These are phyloP conservation scores for Acanthopleura granulata DNA, from an alignment of 2,888 invertebrate genomes.

Conservation along the genomic window DNA sequence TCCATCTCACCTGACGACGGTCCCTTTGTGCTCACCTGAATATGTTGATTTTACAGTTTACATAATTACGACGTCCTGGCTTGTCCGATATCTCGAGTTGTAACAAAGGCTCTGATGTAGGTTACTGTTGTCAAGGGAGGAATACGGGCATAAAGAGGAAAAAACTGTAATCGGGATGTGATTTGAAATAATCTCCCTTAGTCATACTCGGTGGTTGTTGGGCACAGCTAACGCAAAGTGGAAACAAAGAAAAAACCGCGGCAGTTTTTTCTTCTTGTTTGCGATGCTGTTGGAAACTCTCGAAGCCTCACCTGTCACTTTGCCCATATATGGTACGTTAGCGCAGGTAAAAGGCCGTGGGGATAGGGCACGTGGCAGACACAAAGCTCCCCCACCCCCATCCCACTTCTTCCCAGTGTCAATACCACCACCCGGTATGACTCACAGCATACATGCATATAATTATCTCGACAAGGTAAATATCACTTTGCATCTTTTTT, in stretches of 20 bases:
- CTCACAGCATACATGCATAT: not conserved
- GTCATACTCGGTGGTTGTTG: too few species aligned
- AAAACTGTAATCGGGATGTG: too few species aligned
- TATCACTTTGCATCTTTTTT: not conserved
- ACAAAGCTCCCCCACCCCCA: not conserved
- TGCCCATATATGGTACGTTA: not conserved
- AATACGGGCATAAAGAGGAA: too few species aligned
- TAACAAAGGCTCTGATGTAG: too few species aligned
- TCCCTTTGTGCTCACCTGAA: too few species aligned
- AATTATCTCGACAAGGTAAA: not conserved
- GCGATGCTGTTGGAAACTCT: not conserved
- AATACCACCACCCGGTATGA: not conserved
- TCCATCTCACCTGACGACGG: too few species aligned
- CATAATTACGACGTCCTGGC: too few species aligned
- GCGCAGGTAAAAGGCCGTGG: not conserved
- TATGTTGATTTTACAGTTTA: too few species aligned
- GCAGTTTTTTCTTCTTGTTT: not conserved
- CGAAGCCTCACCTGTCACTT: not conserved
- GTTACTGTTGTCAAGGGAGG: too few species aligned
- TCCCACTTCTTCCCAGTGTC: too few species aligned
- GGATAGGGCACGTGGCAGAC: not conserved
- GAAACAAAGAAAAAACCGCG: constrained; percentile 3
- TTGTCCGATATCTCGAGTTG: too few species aligned
- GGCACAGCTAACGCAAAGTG: not conserved
- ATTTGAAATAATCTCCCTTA: too few species aligned